These are phyloP conservation scores for Acanthiza pusilla DNA, from an alignment of 2,797 vertebrate genomes.

Conservation along the genomic window DNA sequence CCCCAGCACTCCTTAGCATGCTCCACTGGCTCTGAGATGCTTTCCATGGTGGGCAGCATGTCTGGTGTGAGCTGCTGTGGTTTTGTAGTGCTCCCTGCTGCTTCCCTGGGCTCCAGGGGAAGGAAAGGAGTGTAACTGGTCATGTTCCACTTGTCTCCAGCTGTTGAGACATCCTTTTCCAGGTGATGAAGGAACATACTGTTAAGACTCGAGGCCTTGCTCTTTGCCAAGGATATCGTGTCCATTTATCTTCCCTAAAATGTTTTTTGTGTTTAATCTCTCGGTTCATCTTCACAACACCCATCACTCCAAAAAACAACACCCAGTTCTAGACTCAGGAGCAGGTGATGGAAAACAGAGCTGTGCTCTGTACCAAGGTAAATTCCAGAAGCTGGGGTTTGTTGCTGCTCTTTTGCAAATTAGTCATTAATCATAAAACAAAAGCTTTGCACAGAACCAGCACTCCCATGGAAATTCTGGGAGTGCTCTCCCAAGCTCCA, in stretches of 20 bases:
- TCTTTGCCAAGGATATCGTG: not conserved
- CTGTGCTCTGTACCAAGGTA: not conserved
- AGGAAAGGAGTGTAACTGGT: not conserved
- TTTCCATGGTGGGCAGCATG: not conserved
- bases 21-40: not conserved
- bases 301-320: not conserved
- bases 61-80: not conserved
- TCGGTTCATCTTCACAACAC: not conserved
- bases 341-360: not conserved
- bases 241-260: not conserved
- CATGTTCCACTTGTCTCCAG: not conserved
- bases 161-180: not conserved
- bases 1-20: accelerated
- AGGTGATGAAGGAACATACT: not conserved
- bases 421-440: not conserved
- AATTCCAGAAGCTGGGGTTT: not conserved
- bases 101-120: not conserved
- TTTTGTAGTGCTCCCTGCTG: not conserved
- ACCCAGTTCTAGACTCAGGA: not conserved
- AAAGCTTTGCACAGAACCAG: not conserved
- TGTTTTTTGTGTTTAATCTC: not conserved
- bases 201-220: not conserved
- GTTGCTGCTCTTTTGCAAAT: not conserved
- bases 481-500: not conserved
- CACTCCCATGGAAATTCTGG: not conserved